Evolutionary conservation across 2,113 vertebrate species (phyloP).

Genomic region (Boulengerochromis microlepis): DNA sequence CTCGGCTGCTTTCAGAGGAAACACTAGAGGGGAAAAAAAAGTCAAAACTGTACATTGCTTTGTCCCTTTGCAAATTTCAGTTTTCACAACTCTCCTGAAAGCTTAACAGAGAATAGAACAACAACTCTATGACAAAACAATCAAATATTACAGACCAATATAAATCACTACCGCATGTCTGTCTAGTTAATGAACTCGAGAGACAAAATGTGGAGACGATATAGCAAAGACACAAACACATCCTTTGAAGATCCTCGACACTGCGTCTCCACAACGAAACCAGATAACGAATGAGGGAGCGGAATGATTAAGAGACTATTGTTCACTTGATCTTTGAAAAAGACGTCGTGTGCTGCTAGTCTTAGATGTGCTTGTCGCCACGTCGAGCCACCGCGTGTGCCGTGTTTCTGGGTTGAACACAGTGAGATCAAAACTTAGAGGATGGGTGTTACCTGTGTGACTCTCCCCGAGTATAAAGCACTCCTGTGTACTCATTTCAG

Average conservation of each 20-base stretch:
- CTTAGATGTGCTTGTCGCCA: conserved; percentile 2
- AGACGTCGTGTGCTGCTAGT: background rate
- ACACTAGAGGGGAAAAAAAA: background rate
- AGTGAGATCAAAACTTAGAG: conserved; percentile 27
- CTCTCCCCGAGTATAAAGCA: background rate
- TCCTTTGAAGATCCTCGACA: background rate
- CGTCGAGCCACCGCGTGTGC: background rate
- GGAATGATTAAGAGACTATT: background rate
- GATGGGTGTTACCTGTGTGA: conserved; percentile 2
- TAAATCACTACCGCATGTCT: conserved; percentile 29
- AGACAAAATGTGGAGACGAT: conserved; percentile 27
- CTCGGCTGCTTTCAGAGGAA: background rate
- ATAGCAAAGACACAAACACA: conserved; percentile 44
- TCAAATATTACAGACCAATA: conserved; percentile 48
- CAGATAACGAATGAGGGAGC: conserved; percentile 14
- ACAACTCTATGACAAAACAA: conserved; percentile 41
- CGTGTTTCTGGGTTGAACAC: background rate
- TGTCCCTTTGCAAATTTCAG: background rate
- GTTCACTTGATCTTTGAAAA: background rate
- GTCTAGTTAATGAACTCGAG: conserved; percentile 9
- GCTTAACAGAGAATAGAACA: conserved; percentile 28
- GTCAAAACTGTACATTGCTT: conserved; percentile 26
- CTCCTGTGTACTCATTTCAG: conserved; percentile 3
- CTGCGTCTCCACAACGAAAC: conserved; percentile 16
- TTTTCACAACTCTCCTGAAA: conserved; percentile 15